Base-by-base conservation (phyloP, 2,888 invertebrate genomes). In the Macropis europaea region DNA sequence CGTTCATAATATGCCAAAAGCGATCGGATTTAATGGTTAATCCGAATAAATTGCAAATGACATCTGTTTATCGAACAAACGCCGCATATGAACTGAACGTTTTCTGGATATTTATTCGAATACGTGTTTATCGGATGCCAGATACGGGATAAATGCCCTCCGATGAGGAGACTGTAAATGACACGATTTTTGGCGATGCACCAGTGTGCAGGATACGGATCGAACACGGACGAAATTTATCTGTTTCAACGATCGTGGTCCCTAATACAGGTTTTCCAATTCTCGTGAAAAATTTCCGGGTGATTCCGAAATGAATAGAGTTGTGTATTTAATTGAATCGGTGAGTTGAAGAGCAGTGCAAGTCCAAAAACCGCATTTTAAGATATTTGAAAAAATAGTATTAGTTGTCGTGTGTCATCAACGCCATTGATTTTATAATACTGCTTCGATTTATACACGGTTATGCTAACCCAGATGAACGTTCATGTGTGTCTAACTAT, bases 41-140 rank as follows among this genome's bases (percentile, higher is more conserved):
- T 68, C 61, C 45, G 53, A 54, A 71, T 64, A 69, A 69, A 64
- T 71, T 70, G 71, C 70, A 50, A 70, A 70, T 71, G 70, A 62
- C 71, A 70, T 70, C 61, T 71, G 71, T 71, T 71, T 70, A 56
- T 70, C 50, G 61, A 40, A 32, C 43, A 54, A 54, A 50, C 26
- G 54, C 54, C n/a, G 50, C 48, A 36, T 28, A 56, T 13, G 61
- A 69, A 38, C 32, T 17, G 34, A 53, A 30, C 48, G 22, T 36
- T 48, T 42, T 2, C 47, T n/a, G 48, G 32, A 48, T 69, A 71
- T 71, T 54, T 60, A 70, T 60, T 40, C 22, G 50, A 40, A 45
- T 36, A 22, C 11, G 17, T 34, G 38, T 59, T 59, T 70, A 68
- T 60, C 59, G 38, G 38, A 19, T 19, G 40, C 30, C 15, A 26